Percentiles rank a stretch among this genome's conserved stretches.
phyloP scores from a whole-genome alignment of 2,113 vertebrate species.

The Silurus glanis region DNA sequence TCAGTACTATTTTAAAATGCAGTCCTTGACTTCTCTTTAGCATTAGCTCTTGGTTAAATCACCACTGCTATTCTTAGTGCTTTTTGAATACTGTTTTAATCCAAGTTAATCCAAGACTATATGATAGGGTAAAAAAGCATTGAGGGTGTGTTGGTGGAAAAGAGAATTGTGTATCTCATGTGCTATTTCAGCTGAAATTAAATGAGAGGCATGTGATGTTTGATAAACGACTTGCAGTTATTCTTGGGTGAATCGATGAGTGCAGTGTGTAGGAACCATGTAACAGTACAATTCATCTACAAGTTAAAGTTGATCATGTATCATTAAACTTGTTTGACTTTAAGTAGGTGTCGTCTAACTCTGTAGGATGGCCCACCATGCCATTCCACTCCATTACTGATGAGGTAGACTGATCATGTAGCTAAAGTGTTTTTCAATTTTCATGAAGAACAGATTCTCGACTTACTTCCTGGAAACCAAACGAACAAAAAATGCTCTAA shows the following conservation, averaged over 20 bases:
- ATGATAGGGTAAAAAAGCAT: background rate
- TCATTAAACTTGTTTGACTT: conserved; percentile 25
- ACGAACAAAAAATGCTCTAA: conserved; percentile 53
- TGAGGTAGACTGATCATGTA: conserved; percentile 43
- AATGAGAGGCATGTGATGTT: background rate
- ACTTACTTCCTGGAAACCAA: conserved; percentile 50
- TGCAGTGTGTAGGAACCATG: background rate
- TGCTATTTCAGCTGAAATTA: background rate
- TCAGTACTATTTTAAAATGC: background rate
- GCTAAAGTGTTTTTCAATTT: conserved; percentile 54
- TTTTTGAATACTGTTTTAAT: background rate
- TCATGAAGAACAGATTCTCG: conserved; percentile 41
- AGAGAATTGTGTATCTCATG: background rate
- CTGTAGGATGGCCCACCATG: conserved; percentile 34
- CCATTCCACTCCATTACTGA: conserved; percentile 47
- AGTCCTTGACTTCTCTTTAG: background rate
- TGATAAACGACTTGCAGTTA: background rate
- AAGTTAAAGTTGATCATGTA: conserved; percentile 10
- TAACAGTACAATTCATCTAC: conserved; percentile 14
- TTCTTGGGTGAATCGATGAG: background rate
- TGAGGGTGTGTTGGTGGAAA: background rate
- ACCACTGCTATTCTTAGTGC: background rate
- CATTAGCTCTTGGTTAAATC: conserved; percentile 3
- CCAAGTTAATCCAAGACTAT: background rate
- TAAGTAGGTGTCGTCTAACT: conserved; percentile 27